A percentile compares a stretch with the other conserved stretches of the same genome.
These are phyloP conservation scores for Neodiprion pinetum DNA, from an alignment of 1,140 invertebrate species.

Conservation along the genomic window DNA sequence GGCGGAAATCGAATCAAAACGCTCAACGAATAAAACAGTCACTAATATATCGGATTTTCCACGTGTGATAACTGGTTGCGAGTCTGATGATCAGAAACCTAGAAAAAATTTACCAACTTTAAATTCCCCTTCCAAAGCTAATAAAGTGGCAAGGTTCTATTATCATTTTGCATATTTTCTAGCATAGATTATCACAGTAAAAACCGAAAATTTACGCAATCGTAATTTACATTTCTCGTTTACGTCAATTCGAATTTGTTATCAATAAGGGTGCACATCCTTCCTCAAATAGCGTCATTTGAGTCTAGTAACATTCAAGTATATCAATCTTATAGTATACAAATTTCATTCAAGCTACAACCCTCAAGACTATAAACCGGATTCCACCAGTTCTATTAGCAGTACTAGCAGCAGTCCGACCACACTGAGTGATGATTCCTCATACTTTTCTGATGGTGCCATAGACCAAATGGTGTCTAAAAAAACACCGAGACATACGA, in stretches of 20 bases:
- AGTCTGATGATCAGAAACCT: constrained; percentile 45
- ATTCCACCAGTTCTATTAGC: constrained; percentile 36
- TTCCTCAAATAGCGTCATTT: no score
- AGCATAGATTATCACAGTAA: not conserved
- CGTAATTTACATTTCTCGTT: not conserved
- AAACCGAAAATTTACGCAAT: not conserved
- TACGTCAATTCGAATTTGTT: not conserved
- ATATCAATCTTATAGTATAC: not conserved
- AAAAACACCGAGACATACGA: constrained; percentile 31
- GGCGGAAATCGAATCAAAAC: not conserved
- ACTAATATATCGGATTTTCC: constrained; percentile 8
- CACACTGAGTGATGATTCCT: constrained; percentile 54
- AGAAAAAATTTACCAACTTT: constrained; percentile 36
- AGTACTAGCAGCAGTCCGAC: constrained; percentile 40
- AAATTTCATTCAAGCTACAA: constrained; percentile 45
- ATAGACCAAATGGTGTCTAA: constrained; percentile 30
- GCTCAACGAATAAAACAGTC: not conserved
- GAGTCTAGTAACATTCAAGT: no score
- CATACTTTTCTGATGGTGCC: constrained; percentile 49
- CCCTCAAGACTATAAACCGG: constrained; percentile 49
- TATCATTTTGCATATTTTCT: not conserved
- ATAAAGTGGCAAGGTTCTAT: constrained; percentile 41
- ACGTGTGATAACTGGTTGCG: constrained; percentile 19
- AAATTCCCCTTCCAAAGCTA: constrained; percentile 35
- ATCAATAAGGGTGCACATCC: not conserved